Conservation (phyloP, 2,888 invertebrate species). For the Caenorhabditis sulstoni region DNA sequence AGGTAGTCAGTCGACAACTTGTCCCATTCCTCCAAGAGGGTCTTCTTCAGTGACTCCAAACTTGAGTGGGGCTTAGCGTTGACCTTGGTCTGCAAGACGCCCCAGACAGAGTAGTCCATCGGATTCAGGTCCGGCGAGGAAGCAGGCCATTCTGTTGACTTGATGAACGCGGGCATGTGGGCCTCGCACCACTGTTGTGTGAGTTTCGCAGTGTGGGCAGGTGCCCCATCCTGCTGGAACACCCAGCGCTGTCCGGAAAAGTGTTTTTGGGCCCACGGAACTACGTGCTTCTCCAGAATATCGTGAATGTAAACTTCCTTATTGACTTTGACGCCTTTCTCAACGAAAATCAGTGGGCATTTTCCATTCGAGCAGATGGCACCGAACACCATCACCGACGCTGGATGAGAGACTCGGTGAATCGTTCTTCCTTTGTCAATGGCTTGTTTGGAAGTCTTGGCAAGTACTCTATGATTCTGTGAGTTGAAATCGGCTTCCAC, state of each 20-base stretch:
- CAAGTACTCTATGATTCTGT: neutral
- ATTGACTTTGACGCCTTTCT: constrained; percentile 2
- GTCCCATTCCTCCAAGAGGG: no score
- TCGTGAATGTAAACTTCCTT: constrained; percentile 8
- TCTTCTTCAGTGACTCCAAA: constrained; percentile 10
- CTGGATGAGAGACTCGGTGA: constrained; percentile 5
- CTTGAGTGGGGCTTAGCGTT: constrained; percentile 5
- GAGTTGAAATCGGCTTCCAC: constrained; percentile 3
- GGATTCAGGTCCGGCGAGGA: constrained; percentile 23
- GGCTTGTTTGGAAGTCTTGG: neutral
- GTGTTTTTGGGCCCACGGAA: constrained; percentile 7
- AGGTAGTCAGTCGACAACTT: no score
- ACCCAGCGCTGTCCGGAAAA: neutral
- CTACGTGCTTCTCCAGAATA: neutral
- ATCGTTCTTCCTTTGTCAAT: neutral
- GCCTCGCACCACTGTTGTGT: constrained; percentile 18
- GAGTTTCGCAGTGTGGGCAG: constrained; percentile 22
- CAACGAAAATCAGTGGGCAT: constrained; percentile 5
- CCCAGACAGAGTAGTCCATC: constrained; percentile 1
- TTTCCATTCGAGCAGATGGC: constrained; percentile 10
- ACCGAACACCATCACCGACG: constrained; percentile 16
- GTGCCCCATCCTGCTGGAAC: constrained; percentile 23
- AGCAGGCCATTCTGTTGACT: neutral
- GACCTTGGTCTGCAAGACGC: no score
- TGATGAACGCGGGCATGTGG: neutral